A percentile compares a stretch with the other conserved stretches of the same genome.
Evolutionary conservation across 2,113 vertebrate species (phyloP).

Genomic region (Taxidea taxus): DNA sequence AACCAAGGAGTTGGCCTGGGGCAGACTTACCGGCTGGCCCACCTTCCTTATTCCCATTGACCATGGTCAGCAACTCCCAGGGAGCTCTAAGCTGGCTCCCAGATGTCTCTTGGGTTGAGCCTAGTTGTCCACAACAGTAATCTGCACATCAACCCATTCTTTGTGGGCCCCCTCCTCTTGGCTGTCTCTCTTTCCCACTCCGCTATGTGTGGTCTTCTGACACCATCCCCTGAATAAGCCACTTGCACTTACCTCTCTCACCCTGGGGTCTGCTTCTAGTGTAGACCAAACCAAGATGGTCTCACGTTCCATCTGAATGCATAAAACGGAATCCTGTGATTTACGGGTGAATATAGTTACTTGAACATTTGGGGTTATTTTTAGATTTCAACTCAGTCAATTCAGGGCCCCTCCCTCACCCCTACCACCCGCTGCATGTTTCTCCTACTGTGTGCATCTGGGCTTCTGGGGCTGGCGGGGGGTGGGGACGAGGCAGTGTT

Average conservation of each 20-base stretch:
- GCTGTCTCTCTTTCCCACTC: background rate
- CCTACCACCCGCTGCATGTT: background rate
- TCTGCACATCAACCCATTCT: background rate
- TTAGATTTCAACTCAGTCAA: background rate
- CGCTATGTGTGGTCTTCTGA: background rate
- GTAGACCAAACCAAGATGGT: background rate
- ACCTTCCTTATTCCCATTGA: background rate
- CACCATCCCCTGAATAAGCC: background rate
- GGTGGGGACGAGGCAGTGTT: too few species aligned
- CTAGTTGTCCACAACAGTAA: background rate
- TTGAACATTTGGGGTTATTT: background rate
- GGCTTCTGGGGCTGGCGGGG: background rate
- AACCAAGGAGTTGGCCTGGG: background rate
- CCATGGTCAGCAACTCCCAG: background rate
- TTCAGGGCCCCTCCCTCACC: background rate
- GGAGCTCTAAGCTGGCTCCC: background rate
- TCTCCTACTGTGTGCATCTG: background rate
- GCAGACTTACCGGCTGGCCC: background rate
- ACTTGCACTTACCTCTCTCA: background rate
- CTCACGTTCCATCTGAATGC: background rate
- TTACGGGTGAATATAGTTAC: background rate
- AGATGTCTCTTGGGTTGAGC: background rate
- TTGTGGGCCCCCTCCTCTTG: background rate
- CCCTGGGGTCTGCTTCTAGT: background rate
- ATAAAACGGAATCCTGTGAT: background rate